Percentiles rank a stretch among this genome's conserved stretches.
phyloP scores from a whole-genome alignment of 2,888 invertebrate species.

The Coenonympha arcania region DNA sequence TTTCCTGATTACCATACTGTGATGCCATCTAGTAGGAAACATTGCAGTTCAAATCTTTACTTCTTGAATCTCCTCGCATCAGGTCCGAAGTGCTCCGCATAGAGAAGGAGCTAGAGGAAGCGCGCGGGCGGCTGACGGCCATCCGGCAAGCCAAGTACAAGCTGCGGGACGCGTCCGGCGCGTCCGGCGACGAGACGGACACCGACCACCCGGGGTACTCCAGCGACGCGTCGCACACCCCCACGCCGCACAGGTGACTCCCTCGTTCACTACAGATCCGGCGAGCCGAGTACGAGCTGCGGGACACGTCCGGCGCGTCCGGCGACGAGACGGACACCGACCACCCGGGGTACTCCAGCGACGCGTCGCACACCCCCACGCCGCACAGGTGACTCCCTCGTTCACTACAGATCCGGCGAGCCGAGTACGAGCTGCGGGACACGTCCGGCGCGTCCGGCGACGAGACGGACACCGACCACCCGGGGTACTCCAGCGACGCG shows the following conservation, averaged over 20 bases:
- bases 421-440: too few species aligned
- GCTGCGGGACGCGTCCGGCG: slow-evolving; percentile 77
- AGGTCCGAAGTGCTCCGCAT: slow-evolving; percentile 92
- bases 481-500: too few species aligned
- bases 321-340: slow-evolving; percentile 80
- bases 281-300: slow-evolving; percentile 90
- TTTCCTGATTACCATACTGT: too few species aligned
- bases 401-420: too few species aligned
- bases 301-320: too few species aligned
- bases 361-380: slow-evolving; percentile 11
- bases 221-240: slow-evolving; percentile 25
- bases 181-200: slow-evolving; percentile 79
- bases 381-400: too few species aligned
- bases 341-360: slow-evolving; percentile 38
- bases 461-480: too few species aligned
- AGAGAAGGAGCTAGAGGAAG: slow-evolving; percentile 94
- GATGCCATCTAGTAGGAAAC: too few species aligned
- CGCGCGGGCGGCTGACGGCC: slow-evolving; percentile 89
- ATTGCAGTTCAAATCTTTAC: too few species aligned
- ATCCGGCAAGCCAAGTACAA: slow-evolving; percentile 95
- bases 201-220: slow-evolving; percentile 54
- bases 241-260: too few species aligned
- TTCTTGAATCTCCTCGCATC: slow-evolving; percentile 9
- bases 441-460: too few species aligned
- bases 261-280: too few species aligned